phyloP scores from a whole-genome alignment of 2,113 vertebrate genomes.

The Sorex fumeus region DNA sequence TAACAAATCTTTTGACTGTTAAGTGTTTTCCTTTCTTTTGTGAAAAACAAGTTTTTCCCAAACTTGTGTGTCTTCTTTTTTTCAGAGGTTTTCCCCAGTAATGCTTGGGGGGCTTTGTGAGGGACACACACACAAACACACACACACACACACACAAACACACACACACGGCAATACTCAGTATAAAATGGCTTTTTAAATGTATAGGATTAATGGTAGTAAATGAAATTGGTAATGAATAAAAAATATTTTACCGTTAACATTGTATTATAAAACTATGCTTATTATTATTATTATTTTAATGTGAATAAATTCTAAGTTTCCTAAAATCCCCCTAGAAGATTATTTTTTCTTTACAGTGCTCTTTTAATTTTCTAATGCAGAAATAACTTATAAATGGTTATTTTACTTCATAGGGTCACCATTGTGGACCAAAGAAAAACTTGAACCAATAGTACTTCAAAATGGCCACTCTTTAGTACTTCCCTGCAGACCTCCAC shows the following conservation, averaged over 20 bases:
- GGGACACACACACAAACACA: no score
- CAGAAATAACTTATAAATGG: conserved; percentile 35
- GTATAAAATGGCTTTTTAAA: not conserved
- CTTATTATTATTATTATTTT: not conserved
- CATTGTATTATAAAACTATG: not conserved
- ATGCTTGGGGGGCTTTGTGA: no score
- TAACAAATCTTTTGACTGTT: conserved; percentile 24
- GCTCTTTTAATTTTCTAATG: conserved; percentile 65
- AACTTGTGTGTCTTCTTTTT: conserved; percentile 40
- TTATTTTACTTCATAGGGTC: conserved; percentile 90
- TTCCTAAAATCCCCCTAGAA: not conserved
- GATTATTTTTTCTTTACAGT: conserved; percentile 61
- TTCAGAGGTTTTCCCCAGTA: no score
- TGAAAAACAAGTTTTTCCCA: not conserved
- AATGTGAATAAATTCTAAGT: conserved; percentile 30
- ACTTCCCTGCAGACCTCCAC: conserved; percentile 95
- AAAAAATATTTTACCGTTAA: conserved; percentile 10
- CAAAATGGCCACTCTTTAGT: conserved; percentile 93
- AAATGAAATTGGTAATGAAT: not conserved
- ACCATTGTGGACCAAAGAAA: conserved; percentile 98
- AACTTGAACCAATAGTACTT: conserved; percentile 92
- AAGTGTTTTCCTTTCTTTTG: conserved; percentile 23
- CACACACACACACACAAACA: no score
- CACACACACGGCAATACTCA: no score
- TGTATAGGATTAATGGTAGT: conserved; percentile 23